phyloP scores from a whole-genome alignment of 2,888 invertebrate genomes.

The Pheosia gnoma region DNA sequence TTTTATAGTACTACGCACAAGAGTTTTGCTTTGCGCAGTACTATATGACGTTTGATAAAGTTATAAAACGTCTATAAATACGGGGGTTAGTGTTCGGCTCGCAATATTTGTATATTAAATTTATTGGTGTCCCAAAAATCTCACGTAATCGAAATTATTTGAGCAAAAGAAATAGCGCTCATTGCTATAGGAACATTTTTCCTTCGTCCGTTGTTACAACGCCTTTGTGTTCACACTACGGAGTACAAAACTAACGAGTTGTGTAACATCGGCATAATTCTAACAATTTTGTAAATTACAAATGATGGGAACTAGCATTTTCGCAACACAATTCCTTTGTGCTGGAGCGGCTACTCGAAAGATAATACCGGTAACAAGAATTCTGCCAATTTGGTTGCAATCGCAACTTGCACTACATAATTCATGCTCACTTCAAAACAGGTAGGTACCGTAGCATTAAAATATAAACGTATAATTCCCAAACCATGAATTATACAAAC shows the following conservation, averaged over 20 bases:
- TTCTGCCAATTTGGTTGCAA: conserved; percentile 5
- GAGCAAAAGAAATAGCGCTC: too few relatives aligned
- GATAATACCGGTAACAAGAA: conserved; percentile 19
- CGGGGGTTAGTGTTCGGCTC: too few relatives aligned
- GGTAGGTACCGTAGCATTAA: background rate
- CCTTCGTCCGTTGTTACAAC: background rate
- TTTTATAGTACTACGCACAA: too few relatives aligned
- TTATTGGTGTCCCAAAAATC: too few relatives aligned
- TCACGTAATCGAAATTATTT: too few relatives aligned
- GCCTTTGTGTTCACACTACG: conserved; percentile 1
- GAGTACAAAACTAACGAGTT: background rate
- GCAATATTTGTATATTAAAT: too few relatives aligned
- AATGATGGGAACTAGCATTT: conserved; percentile 43
- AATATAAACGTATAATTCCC: background rate
- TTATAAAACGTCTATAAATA: too few relatives aligned
- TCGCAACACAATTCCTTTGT: conserved; percentile 39
- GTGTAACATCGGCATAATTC: conserved; percentile 21
- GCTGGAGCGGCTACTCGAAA: conserved; percentile 19
- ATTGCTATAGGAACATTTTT: too few relatives aligned
- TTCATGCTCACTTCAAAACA: background rate
- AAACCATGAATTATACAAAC: conserved; percentile 37
- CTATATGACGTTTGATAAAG: too few relatives aligned
- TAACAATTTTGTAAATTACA: conserved; percentile 46
- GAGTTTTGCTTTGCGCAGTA: too few relatives aligned
- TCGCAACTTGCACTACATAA: background rate